These are phyloP conservation scores for Gallinago jamesoni DNA, from an alignment of 2,113 vertebrate genomes.

Conservation along the genomic window DNA sequence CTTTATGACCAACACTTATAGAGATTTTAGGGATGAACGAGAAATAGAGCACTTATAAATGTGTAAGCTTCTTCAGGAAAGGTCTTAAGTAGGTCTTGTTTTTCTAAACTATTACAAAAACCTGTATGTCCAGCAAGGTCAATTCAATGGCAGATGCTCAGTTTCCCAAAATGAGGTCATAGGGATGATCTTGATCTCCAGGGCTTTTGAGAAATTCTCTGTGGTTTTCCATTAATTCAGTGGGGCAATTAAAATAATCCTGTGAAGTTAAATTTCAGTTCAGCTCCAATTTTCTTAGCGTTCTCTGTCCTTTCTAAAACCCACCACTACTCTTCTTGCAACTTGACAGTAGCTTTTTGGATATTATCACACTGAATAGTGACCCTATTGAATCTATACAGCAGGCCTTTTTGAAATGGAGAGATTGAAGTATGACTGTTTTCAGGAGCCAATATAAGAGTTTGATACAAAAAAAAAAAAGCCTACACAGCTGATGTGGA, in stretches of 20 bases:
- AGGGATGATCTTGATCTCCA: background rate
- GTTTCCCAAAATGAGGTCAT: background rate
- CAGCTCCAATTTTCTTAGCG: background rate
- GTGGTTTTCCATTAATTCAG: background rate
- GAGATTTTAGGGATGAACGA: background rate
- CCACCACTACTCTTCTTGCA: background rate
- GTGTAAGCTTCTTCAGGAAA: background rate
- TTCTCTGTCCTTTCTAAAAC: background rate
- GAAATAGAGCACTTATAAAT: background rate
- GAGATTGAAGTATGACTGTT: background rate
- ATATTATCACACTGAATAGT: background rate
- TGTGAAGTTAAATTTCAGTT: background rate
- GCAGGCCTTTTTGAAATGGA: background rate
- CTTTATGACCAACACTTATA: background rate
- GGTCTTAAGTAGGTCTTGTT: background rate
- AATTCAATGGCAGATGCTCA: background rate
- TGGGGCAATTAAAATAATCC: constrained; percentile 12
- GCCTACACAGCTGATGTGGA: fast-evolving
- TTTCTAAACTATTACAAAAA: background rate
- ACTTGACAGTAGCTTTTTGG: background rate
- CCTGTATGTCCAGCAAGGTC: background rate
- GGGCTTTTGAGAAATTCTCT: background rate
- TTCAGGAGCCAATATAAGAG: background rate
- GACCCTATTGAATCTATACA: background rate
- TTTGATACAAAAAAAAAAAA: background rate